Evolutionary conservation across 2,888 invertebrate species (phyloP).

Genomic region (Eurytoma adleriae): DNA sequence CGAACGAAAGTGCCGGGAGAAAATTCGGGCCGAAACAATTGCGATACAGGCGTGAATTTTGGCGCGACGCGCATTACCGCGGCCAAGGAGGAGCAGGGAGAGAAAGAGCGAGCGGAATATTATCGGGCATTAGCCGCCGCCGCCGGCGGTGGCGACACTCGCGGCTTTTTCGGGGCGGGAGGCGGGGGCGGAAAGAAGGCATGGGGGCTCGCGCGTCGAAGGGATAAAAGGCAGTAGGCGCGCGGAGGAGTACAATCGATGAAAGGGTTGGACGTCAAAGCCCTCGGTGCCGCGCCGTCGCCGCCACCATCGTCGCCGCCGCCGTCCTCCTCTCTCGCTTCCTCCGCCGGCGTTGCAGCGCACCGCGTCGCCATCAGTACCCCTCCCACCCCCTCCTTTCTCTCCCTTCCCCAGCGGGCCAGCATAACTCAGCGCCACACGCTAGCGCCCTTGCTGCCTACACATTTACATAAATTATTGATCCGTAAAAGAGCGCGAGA

Average conservation of each 20-base stretch:
- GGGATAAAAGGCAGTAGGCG: constrained; percentile 64
- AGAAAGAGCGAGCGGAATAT: constrained; percentile 57
- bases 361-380: constrained; percentile 59
- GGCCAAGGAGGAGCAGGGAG: constrained; percentile 15
- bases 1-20: not conserved
- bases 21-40: constrained; percentile 48
- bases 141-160: no score
- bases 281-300: constrained; percentile 64
- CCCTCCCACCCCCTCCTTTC: constrained; percentile 60
- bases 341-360: constrained; percentile 58
- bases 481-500: constrained; percentile 71
- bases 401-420: constrained; percentile 66
- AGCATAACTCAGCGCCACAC: constrained; percentile 75
- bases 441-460: constrained; percentile 75
- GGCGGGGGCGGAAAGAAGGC: constrained; percentile 58
- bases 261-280: constrained; percentile 75
- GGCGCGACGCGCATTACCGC: constrained; percentile 35
- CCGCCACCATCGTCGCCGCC: constrained; percentile 71
- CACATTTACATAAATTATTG: constrained; percentile 77
- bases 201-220: constrained; percentile 60
- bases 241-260: constrained; percentile 73
- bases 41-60: constrained; percentile 42
- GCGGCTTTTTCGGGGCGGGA: constrained; percentile 66
- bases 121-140: constrained; percentile 70
- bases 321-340: constrained; percentile 67